These are phyloP conservation scores for Centruroides sculpturatus DNA, from an alignment of 1,140 invertebrate species.

Conservation along the genomic window DNA sequence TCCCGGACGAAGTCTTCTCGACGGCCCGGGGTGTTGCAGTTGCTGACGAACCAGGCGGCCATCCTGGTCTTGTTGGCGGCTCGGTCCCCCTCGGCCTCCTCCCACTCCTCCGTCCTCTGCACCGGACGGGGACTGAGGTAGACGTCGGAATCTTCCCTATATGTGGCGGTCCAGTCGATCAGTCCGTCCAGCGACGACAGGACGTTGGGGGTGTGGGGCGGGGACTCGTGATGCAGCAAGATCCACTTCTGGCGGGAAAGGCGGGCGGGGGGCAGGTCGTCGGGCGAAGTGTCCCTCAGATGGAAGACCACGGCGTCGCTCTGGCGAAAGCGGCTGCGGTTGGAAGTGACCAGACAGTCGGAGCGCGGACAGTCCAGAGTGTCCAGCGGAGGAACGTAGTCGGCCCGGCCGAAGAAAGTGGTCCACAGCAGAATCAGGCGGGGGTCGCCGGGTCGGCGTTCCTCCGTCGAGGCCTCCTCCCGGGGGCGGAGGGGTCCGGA, in stretches of 20 bases:
- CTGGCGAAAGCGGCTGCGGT: conserved; percentile 8
- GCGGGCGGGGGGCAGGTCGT: conserved; percentile 26
- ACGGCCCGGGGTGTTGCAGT: conserved; percentile 39
- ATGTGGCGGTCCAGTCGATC: conserved; percentile 47
- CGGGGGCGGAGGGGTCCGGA: too few relatives aligned
- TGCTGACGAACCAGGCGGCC: conserved; percentile 47
- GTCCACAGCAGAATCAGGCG: conserved; percentile 15
- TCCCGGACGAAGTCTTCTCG: conserved; percentile 40
- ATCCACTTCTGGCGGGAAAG: conserved; percentile 18
- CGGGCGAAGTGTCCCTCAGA: conserved; percentile 15
- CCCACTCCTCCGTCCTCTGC: background rate
- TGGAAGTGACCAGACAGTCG: conserved; percentile 15
- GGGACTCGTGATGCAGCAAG: conserved; percentile 20
- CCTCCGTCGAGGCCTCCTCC: background rate
- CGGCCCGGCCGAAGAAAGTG: conserved; percentile 9
- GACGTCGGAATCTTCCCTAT: conserved; percentile 39
- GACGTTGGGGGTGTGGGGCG: conserved; percentile 15
- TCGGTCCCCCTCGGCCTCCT: background rate
- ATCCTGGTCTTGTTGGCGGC: conserved; percentile 15
- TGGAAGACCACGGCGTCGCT: conserved; percentile 19
- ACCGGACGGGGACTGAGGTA: conserved; percentile 17
- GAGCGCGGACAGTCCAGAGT: conserved; percentile 1
- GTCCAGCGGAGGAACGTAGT: conserved; percentile 10
- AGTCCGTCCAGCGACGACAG: conserved; percentile 12
- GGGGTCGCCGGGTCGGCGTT: background rate